A percentile compares a stretch with the other conserved stretches of the same genome.
Evolutionary conservation across 2,888 invertebrate species (phyloP).

Genomic region (Cataglyphis albicans): DNA sequence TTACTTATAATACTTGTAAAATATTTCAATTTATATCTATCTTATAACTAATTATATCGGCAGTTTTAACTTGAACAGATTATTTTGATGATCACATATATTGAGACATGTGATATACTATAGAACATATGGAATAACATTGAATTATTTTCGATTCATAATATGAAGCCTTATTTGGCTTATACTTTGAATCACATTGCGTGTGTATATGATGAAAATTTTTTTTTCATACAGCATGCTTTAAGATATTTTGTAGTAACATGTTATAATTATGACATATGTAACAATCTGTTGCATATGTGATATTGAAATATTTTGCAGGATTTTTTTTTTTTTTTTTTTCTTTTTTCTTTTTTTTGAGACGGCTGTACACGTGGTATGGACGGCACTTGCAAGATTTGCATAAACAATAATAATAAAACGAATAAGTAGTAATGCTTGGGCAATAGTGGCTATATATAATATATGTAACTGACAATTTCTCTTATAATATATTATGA

Average conservation of each 20-base stretch:
- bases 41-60: conserved; percentile 37
- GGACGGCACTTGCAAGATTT: conserved; percentile 44
- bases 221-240: neutral
- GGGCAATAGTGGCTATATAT: neutral
- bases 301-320: conserved; percentile 10
- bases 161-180: conserved; percentile 23
- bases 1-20: conserved; percentile 25
- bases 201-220: neutral
- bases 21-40: conserved; percentile 24
- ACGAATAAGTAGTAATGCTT: conserved; percentile 7
- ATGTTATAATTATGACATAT: conserved; percentile 4
- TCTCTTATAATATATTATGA: conserved; percentile 8
- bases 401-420: conserved; percentile 10
- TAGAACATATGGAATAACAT: conserved; percentile 5
- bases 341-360: no score
- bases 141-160: conserved; percentile 14
- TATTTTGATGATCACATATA: neutral
- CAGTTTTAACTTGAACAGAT: conserved; percentile 42
- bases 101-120: conserved; percentile 21
- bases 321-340: neutral
- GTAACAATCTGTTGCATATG: conserved; percentile 9
- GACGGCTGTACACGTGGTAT: conserved; percentile 12
- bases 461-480: neutral
- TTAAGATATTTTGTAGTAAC: conserved; percentile 6
- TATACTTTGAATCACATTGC: conserved; percentile 37